A percentile compares a stretch with the other conserved stretches of the same genome.
These are phyloP conservation scores for Campylorhamphus procurvoides DNA, from an alignment of 2,113 vertebrate species.

Conservation along the genomic window DNA sequence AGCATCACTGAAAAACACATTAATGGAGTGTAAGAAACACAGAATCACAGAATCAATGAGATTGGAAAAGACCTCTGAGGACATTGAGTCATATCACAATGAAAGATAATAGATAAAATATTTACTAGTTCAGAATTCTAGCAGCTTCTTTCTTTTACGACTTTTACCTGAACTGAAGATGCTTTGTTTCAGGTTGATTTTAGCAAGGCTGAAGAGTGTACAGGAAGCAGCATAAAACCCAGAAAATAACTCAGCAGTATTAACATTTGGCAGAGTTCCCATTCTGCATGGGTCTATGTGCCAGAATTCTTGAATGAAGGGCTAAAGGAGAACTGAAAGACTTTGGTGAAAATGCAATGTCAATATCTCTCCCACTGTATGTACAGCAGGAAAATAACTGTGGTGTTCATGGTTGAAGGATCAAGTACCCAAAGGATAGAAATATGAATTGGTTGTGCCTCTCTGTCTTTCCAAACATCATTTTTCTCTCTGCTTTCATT, in stretches of 20 bases:
- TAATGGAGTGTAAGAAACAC: not conserved
- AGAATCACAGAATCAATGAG: too few species aligned
- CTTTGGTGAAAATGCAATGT: not conserved
- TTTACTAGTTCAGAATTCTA: not conserved
- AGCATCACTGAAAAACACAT: not conserved
- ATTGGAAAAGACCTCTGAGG: too few species aligned
- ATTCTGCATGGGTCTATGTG: not conserved
- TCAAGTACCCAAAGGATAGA: not conserved
- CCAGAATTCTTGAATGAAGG: conserved; percentile 14
- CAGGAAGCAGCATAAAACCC: not conserved
- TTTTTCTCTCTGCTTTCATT: not conserved
- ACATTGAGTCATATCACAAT: not conserved
- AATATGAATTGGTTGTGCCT: not conserved
- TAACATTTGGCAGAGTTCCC: conserved; percentile 21
- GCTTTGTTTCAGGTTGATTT: conserved; percentile 2
- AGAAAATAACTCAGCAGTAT: not conserved
- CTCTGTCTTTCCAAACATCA: not conserved
- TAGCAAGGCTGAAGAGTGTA: not conserved
- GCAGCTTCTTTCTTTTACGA: conserved; percentile 16
- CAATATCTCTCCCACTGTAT: not conserved
- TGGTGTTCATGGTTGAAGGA: not conserved
- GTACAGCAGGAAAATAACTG: not conserved
- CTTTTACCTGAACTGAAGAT: not conserved
- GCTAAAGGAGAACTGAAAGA: not conserved
- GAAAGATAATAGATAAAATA: not conserved